Conservation (phyloP, 2,113 vertebrate genomes). For the Grammatotria lemairii region DNA sequence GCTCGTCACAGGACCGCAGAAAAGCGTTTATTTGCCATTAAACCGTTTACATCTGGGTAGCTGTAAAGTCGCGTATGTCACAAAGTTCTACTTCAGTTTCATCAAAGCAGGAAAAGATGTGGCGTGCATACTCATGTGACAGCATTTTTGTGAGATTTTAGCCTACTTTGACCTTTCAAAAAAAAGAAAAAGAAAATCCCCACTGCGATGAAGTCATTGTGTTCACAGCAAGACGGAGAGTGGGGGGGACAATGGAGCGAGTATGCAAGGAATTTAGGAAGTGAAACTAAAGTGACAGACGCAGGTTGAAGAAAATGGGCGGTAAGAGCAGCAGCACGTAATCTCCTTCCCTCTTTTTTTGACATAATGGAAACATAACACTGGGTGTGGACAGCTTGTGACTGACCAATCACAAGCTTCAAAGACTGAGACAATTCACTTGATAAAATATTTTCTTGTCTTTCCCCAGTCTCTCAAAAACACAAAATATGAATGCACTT, state of each 20-base stretch:
- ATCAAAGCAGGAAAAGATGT: background rate
- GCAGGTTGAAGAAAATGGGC: background rate
- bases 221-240: background rate
- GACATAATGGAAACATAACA: background rate
- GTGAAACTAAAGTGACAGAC: constrained; percentile 60
- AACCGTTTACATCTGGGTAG: background rate
- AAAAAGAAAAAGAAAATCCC: background rate
- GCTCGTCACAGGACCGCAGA: background rate
- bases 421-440: background rate
- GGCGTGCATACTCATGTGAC: background rate
- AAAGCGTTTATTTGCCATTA: background rate
- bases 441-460: background rate
- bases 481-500: background rate
- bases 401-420: background rate
- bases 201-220: constrained; percentile 38
- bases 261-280: constrained; percentile 66
- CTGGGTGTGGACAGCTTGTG: background rate
- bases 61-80: background rate
- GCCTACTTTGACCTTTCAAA: background rate
- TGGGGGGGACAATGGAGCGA: constrained; percentile 25
- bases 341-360: background rate
- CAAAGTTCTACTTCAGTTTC: background rate
- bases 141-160: background rate
- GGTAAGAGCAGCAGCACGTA: background rate
- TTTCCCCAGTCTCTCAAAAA: background rate